These are phyloP conservation scores for Cettia cetti DNA, from an alignment of 2,113 vertebrate genomes.

Conservation along the genomic window DNA sequence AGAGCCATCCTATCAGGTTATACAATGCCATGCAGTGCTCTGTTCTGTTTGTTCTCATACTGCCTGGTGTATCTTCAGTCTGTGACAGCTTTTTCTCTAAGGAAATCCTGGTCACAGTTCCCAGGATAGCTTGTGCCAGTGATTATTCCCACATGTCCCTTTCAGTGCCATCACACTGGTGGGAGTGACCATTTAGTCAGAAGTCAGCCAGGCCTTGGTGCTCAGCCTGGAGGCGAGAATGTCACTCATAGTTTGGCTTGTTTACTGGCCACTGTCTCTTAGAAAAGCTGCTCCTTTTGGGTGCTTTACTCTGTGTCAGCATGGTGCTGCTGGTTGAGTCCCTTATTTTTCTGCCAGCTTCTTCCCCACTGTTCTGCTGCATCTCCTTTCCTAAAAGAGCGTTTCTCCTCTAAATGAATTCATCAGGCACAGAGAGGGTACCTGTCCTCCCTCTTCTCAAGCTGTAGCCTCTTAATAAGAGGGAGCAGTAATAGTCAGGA, in stretches of 20 bases:
- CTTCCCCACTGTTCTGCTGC: background rate
- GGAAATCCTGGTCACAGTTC: background rate
- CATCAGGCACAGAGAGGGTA: background rate
- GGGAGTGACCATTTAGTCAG: background rate
- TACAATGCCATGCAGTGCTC: rapidly evolving
- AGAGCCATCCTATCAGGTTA: background rate
- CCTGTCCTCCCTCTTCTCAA: background rate
- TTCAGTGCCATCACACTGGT: background rate
- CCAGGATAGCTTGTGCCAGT: background rate
- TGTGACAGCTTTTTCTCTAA: background rate
- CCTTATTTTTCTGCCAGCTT: background rate
- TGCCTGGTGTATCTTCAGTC: background rate
- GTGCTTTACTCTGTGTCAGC: background rate
- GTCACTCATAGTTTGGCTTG: background rate
- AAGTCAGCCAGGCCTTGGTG: background rate
- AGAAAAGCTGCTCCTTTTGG: background rate
- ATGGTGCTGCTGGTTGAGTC: background rate
- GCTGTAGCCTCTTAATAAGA: background rate
- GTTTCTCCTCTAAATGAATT: background rate
- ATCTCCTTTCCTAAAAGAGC: background rate
- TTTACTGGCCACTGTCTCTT: background rate
- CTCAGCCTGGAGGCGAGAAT: background rate
- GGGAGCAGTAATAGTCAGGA: background rate
- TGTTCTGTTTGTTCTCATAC: background rate
- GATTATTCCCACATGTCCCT: background rate